A percentile compares a stretch with the other conserved stretches of the same genome.
Conservation (phyloP, 2,797 vertebrate species). For the Coccyzus lansbergi region DNA sequence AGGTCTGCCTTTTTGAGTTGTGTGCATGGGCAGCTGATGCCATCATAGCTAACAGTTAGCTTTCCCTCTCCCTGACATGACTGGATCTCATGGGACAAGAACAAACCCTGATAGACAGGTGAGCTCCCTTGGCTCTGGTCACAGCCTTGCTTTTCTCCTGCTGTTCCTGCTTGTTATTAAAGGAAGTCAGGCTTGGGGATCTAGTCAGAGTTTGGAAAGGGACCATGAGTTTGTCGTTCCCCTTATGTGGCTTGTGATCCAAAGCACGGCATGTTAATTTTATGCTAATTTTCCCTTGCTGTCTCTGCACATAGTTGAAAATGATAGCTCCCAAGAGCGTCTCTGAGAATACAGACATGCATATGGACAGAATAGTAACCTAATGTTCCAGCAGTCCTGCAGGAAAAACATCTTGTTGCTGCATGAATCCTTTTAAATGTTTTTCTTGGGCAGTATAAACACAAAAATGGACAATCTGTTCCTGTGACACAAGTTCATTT, state of each 20-base stretch:
- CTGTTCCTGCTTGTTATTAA: background rate
- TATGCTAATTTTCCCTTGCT: slow-evolving; percentile 7
- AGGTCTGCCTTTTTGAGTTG: background rate
- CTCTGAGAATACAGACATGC: background rate
- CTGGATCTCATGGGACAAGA: background rate
- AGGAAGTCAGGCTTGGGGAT: background rate
- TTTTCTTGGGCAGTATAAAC: background rate
- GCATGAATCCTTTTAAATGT: background rate
- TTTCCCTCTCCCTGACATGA: fast-evolving
- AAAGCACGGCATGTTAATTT: background rate
- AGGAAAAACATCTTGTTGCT: background rate
- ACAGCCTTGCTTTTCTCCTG: background rate
- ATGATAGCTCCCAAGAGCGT: background rate
- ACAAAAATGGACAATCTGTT: background rate
- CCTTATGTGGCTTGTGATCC: background rate
- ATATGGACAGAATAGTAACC: background rate
- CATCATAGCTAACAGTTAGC: fast-evolving
- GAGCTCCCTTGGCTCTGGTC: background rate
- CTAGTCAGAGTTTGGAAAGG: background rate
- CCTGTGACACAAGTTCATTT: background rate
- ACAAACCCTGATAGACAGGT: background rate
- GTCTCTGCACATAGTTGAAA: background rate
- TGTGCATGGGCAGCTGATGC: fast-evolving
- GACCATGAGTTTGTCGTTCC: background rate
- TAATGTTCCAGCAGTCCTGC: background rate